These are phyloP conservation scores for Hypocryptadius cinnamomeus DNA, from an alignment of 2,113 vertebrate genomes.

Conservation along the genomic window DNA sequence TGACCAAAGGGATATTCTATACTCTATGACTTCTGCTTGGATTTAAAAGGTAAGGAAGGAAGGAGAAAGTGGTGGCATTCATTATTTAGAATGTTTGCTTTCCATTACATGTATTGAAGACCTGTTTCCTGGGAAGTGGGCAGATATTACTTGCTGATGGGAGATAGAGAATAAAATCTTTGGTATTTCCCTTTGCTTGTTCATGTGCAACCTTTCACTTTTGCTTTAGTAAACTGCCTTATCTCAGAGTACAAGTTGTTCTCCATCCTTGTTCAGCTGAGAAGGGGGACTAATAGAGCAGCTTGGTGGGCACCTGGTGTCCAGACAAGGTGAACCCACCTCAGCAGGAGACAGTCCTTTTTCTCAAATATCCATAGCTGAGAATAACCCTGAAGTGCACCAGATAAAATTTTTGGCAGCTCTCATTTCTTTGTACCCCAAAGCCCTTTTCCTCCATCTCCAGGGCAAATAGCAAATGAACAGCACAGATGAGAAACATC, in stretches of 20 bases:
- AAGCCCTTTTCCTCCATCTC: not conserved
- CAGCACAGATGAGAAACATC: not conserved
- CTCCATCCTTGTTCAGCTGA: not conserved
- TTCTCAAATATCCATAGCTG: not conserved
- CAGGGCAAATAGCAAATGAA: not conserved
- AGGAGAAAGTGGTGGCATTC: accelerated
- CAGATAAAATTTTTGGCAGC: not conserved
- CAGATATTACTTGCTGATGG: not conserved
- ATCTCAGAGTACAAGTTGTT: not conserved
- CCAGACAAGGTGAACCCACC: not conserved
- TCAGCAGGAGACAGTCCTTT: not conserved
- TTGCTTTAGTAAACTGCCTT: not conserved
- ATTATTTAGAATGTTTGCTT: not conserved
- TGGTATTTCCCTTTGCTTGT: not conserved
- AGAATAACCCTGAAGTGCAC: not conserved
- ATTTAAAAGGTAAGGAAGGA: not conserved
- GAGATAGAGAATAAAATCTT: not conserved
- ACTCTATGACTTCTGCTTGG: not conserved
- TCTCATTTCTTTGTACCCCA: not conserved
- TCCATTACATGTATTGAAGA: not conserved
- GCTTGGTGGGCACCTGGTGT: not conserved
- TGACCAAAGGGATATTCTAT: not conserved
- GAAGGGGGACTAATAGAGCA: not conserved
- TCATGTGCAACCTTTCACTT: not conserved
- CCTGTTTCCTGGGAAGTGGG: not conserved